Conservation (phyloP, 2,113 vertebrate genomes). For the Colius striatus region DNA sequence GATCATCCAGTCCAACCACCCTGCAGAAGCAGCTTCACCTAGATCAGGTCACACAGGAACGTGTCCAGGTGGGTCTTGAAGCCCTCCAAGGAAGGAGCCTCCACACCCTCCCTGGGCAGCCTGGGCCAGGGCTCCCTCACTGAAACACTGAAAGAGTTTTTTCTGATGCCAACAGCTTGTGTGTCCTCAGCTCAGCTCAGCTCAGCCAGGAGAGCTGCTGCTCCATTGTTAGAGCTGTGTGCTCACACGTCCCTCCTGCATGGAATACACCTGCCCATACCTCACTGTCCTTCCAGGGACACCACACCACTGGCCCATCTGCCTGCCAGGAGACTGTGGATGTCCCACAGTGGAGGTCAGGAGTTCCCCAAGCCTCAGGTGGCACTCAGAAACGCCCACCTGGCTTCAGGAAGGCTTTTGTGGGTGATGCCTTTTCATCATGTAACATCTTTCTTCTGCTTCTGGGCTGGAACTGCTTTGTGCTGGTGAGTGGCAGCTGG, state of each 20-base stretch:
- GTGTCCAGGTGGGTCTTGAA: too few relatives aligned
- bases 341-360: not conserved
- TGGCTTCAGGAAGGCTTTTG: not conserved
- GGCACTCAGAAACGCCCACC: not conserved
- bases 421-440: not conserved
- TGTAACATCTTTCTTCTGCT: not conserved
- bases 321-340: rapidly evolving
- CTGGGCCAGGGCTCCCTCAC: too few relatives aligned
- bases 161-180: not conserved
- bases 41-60: too few relatives aligned
- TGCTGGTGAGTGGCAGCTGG: not conserved
- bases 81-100: too few relatives aligned
- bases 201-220: not conserved
- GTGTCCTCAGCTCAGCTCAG: not conserved
- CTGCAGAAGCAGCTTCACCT: too few relatives aligned
- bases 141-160: too few relatives aligned
- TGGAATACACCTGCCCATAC: rapidly evolving
- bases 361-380: not conserved
- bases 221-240: too few relatives aligned
- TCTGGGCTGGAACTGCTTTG: not conserved
- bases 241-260: not conserved
- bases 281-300: not conserved
- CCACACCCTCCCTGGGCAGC: too few relatives aligned
- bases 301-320: not conserved
- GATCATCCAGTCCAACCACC: too few relatives aligned